These are phyloP conservation scores for Catotricha subobsoleta DNA, from an alignment of 2,888 invertebrate species.

Conservation along the genomic window DNA sequence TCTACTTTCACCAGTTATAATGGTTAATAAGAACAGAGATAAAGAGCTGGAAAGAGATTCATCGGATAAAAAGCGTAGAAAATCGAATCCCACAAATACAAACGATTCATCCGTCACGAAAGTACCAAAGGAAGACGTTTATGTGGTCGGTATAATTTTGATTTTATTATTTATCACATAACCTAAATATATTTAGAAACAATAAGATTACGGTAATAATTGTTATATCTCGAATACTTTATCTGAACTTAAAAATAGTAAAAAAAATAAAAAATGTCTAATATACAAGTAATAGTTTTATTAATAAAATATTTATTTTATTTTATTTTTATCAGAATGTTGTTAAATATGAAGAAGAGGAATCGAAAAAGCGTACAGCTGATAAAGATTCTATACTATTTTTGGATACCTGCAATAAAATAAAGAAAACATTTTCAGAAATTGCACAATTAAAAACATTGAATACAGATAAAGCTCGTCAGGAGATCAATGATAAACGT, in stretches of 20 bases:
- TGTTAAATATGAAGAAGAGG: conserved; percentile 54
- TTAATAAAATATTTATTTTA: not conserved
- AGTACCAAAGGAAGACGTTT: conserved; percentile 34
- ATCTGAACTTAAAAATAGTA: not conserved
- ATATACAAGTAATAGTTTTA: not conserved
- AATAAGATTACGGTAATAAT: not conserved
- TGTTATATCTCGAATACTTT: not conserved
- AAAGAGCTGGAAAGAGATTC: conserved; percentile 7
- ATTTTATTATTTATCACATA: not conserved
- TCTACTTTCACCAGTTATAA: too few relatives aligned
- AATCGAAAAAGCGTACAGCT: conserved; percentile 45
- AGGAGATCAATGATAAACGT: conserved; percentile 46
- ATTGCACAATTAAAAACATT: conserved; percentile 46
- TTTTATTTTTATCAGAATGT: conserved; percentile 37
- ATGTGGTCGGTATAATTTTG: conserved; percentile 32
- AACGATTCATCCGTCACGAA: conserved; percentile 21
- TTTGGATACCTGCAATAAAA: conserved; percentile 48
- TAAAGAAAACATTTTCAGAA: conserved; percentile 47
- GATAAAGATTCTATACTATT: conserved; percentile 50
- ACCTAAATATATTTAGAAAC: conserved; percentile 1
- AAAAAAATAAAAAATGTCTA: not conserved
- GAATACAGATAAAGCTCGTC: conserved; percentile 35
- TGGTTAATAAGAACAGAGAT: conserved; percentile 6
- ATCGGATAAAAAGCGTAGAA: conserved; percentile 9
- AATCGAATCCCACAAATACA: not conserved